Conservation (phyloP, 2,797 vertebrate species). For the Cyprinella venusta region DNA sequence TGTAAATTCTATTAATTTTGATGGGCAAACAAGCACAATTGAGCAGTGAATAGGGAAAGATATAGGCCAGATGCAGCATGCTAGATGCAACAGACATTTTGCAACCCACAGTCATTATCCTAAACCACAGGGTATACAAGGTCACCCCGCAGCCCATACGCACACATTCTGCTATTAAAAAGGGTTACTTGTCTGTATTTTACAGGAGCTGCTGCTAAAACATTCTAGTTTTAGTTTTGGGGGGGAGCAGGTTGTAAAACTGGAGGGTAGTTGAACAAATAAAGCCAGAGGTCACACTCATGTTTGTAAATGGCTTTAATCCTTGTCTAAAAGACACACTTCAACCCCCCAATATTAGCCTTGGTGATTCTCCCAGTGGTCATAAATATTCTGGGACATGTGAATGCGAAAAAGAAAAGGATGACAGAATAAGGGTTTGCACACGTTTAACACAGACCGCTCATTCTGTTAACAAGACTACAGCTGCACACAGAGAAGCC, state of each 20-base stretch:
- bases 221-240: conserved; percentile 23
- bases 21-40: neutral
- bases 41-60: neutral
- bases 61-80: neutral
- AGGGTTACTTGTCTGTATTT: conserved; percentile 21
- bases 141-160: conserved; percentile 29
- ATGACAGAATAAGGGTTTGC: conserved; percentile 73
- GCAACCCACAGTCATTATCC: conserved; percentile 21
- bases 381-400: conserved; percentile 84
- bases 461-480: conserved; percentile 83
- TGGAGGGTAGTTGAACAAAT: conserved; percentile 30
- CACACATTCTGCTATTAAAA: conserved; percentile 39
- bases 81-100: conserved; percentile 1
- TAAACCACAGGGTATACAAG: conserved; percentile 44
- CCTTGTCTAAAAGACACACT: conserved; percentile 77
- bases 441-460: conserved; percentile 82
- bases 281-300: conserved; percentile 60
- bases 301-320: conserved; percentile 85
- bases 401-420: conserved; percentile 79
- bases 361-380: conserved; percentile 42
- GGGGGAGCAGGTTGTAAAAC: conserved; percentile 12
- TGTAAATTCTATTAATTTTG: neutral
- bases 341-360: conserved; percentile 70
- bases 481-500: conserved; percentile 80
- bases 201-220: conserved; percentile 38